These are phyloP conservation scores for Calephelis virginiensis DNA, from an alignment of 1,140 invertebrate genomes.

Conservation along the genomic window DNA sequence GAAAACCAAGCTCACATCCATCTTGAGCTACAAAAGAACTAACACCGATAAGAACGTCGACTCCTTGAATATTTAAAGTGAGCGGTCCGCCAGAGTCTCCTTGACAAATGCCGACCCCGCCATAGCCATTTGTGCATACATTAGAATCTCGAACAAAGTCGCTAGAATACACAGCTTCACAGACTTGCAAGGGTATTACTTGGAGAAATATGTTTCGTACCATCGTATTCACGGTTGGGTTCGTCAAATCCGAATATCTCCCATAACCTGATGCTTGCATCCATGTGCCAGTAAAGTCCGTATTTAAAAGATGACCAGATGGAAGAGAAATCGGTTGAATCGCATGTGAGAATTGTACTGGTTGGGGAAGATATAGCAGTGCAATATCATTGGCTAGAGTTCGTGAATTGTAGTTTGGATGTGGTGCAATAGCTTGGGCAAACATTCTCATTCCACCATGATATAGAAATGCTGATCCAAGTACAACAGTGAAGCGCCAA, in stretches of 20 bases:
- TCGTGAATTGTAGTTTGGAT: slow-evolving; percentile 40
- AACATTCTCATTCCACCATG: slow-evolving; percentile 45
- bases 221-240: slow-evolving; percentile 40
- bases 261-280: slow-evolving; percentile 47
- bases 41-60: slow-evolving; percentile 45
- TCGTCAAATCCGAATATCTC: slow-evolving; percentile 46
- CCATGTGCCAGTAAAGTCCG: slow-evolving; percentile 37
- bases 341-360: slow-evolving; percentile 31
- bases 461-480: slow-evolving; percentile 48
- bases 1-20: slow-evolving; percentile 46
- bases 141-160: slow-evolving; percentile 45
- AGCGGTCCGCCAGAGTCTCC: slow-evolving; percentile 58
- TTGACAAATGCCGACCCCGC: slow-evolving; percentile 54
- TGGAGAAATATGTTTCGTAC: slow-evolving; percentile 43
- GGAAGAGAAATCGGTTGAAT: slow-evolving; percentile 44
- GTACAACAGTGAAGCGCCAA: slow-evolving; percentile 44
- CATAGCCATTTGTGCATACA: slow-evolving; percentile 49
- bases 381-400: slow-evolving; percentile 58
- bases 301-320: slow-evolving; percentile 26
- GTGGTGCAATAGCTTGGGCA: slow-evolving; percentile 33
- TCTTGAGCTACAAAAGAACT: slow-evolving; percentile 51
- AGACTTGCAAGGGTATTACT: slow-evolving; percentile 41
- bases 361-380: slow-evolving; percentile 41
- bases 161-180: slow-evolving; percentile 35
- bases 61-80: slow-evolving; percentile 33